phyloP scores from a whole-genome alignment of 2,797 vertebrate species.

The Gorsachius magnificus region DNA sequence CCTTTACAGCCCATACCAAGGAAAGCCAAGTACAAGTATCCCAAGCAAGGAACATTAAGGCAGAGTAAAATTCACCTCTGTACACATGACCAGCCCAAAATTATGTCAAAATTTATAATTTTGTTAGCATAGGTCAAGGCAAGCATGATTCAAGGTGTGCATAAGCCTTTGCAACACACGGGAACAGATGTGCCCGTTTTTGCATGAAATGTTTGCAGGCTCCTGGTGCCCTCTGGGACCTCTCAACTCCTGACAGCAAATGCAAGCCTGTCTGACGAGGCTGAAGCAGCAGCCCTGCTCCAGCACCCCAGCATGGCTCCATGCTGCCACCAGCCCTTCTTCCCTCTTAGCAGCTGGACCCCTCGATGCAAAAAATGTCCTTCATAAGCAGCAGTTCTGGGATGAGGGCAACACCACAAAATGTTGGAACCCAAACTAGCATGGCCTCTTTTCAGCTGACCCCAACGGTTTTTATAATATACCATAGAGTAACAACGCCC shows the following conservation, averaged over 20 bases:
- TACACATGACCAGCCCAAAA: neutral
- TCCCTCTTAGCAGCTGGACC: neutral
- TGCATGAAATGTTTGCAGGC: neutral
- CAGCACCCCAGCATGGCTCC: neutral
- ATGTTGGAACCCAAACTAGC: neutral
- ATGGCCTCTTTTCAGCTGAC: neutral
- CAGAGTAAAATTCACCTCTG: neutral
- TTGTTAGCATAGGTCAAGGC: neutral
- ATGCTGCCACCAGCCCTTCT: neutral
- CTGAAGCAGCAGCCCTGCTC: neutral
- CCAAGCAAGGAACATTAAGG: neutral
- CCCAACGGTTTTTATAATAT: neutral
- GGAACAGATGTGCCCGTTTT: neutral
- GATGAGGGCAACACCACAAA: neutral
- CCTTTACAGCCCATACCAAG: neutral
- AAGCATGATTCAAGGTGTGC: neutral
- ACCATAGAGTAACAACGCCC: neutral
- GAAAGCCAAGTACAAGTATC: neutral
- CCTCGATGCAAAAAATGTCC: neutral
- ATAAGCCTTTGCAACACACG: accelerated
- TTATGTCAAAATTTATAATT: neutral
- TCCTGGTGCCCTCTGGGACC: neutral
- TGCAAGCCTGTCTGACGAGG: neutral
- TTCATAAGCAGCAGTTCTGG: neutral
- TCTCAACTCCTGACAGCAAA: neutral